phyloP scores from a whole-genome alignment of 2,888 invertebrate genomes.

The Punctoribates punctum region DNA sequence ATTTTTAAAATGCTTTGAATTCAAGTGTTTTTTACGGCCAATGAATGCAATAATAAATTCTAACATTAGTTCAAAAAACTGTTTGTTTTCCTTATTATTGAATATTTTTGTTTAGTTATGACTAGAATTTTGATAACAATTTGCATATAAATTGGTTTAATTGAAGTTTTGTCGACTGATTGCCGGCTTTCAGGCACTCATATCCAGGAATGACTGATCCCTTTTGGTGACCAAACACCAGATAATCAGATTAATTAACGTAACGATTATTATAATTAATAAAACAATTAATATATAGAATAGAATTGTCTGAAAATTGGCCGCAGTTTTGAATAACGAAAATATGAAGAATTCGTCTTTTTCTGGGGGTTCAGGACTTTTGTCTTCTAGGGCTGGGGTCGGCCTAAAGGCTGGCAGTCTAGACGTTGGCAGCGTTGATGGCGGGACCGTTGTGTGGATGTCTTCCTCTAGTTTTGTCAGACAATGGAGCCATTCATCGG shows the following conservation, averaged over 20 bases:
- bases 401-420: not conserved
- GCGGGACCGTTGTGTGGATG: not conserved
- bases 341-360: not conserved
- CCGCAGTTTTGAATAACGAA: not conserved
- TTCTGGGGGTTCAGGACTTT: not conserved
- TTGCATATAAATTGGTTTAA: no score
- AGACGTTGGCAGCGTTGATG: not conserved
- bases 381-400: not conserved
- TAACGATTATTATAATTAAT: conserved; percentile 40
- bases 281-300: conserved; percentile 33
- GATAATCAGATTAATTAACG: conserved; percentile 31
- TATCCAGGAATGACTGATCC: conserved; percentile 37
- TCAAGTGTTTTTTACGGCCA: no score
- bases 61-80: no score
- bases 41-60: no score
- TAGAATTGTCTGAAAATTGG: conserved; percentile 19
- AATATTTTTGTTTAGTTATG: no score
- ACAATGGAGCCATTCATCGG: conserved; percentile 35
- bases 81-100: no score
- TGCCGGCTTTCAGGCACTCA: not conserved
- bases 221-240: conserved; percentile 39
- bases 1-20: no score
- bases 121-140: no score
- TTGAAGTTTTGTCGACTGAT: no score
- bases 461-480: conserved; percentile 25